Evolutionary conservation across 1,140 invertebrate species (phyloP).

Genomic region (Calycopis cecrops): DNA sequence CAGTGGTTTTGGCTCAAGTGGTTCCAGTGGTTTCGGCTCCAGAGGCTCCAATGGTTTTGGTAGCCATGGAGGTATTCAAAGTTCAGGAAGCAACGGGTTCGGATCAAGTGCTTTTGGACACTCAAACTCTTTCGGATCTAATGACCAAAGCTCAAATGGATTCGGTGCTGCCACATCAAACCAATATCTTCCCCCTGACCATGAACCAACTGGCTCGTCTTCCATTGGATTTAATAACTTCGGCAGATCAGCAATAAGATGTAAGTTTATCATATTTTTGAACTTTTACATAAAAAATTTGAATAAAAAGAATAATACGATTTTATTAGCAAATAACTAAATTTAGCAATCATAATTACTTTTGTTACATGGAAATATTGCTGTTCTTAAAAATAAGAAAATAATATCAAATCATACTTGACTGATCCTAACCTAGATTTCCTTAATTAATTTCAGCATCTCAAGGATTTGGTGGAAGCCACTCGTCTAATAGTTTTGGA

Average conservation of each 20-base stretch:
- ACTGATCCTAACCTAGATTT: too few species aligned
- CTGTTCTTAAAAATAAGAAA: background rate
- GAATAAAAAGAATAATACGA: too few species aligned
- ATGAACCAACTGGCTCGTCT: constrained; percentile 35
- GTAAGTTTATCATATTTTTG: constrained; percentile 25
- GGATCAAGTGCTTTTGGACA: constrained; percentile 9
- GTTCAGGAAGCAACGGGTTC: too few species aligned
- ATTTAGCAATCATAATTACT: too few species aligned
- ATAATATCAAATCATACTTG: too few species aligned
- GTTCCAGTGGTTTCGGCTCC: constrained; percentile 15
- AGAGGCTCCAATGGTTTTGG: constrained; percentile 1
- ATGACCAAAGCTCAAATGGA: constrained; percentile 3
- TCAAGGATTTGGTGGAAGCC: constrained; percentile 28
- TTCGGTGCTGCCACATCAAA: constrained; percentile 44
- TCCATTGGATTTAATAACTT: constrained; percentile 25
- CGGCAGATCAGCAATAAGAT: constrained; percentile 24
- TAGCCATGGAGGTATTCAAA: too few species aligned
- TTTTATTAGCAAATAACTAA: too few species aligned
- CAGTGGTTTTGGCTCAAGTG: constrained; percentile 8
- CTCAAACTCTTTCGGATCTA: constrained; percentile 9
- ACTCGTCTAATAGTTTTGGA: constrained; percentile 12
- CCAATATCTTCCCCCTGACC: constrained; percentile 58
- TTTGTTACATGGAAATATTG: too few species aligned
- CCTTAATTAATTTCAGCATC: constrained; percentile 18
- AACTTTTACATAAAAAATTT: too few species aligned